A percentile compares a stretch with the other conserved stretches of the same genome.
Conservation (phyloP, 2,113 vertebrate species). For the Rhinolophus ferrumequinum region DNA sequence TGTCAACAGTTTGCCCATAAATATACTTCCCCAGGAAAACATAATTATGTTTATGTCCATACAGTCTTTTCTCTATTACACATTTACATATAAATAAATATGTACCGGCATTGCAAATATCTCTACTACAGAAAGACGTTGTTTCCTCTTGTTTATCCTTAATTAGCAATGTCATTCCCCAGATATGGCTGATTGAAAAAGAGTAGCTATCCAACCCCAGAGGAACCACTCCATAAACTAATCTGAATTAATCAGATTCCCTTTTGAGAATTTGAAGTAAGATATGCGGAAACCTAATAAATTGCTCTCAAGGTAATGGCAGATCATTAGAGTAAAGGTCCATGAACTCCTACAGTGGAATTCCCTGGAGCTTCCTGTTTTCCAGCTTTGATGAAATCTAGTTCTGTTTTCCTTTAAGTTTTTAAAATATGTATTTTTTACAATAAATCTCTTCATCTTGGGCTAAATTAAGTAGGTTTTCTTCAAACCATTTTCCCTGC, state of each 20-base stretch:
- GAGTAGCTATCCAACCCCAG: constrained; percentile 15
- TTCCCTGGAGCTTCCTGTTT: neutral
- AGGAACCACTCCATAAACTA: constrained; percentile 62
- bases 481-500: neutral
- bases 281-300: constrained; percentile 63
- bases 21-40: neutral
- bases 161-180: constrained; percentile 63
- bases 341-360: constrained; percentile 3
- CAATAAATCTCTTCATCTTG: neutral
- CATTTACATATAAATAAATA: constrained; percentile 26
- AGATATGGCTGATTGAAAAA: constrained; percentile 52
- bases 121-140: neutral
- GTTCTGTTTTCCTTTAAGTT: constrained; percentile 1
- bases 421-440: neutral
- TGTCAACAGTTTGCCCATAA: neutral
- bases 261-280: constrained; percentile 64
- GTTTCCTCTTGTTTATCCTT: constrained; percentile 32
- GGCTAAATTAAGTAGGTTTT: neutral
- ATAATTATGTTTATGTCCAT: neutral
- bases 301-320: constrained; percentile 48
- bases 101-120: neutral
- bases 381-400: neutral
- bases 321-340: constrained; percentile 54
- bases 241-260: constrained; percentile 73
- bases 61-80: neutral